These are phyloP conservation scores for Turritopsis dohrnii DNA, from an alignment of 30 jellyfish, hydroid and myxozoan species.

Conservation along the genomic window DNA sequence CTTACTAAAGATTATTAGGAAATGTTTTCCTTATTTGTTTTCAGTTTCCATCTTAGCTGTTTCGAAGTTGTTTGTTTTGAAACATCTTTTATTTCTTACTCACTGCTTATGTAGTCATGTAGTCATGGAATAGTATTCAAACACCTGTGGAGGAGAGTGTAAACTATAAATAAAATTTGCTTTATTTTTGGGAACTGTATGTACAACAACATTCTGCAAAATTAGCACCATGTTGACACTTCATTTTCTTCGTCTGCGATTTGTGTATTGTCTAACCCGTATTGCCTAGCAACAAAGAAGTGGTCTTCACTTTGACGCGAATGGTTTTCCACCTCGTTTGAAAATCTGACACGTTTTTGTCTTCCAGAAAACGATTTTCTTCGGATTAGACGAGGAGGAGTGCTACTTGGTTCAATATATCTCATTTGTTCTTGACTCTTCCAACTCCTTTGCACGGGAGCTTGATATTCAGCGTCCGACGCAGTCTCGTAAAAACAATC, in stretches of 20 bases:
- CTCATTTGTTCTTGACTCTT: neutral
- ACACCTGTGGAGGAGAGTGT: neutral
- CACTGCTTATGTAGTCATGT: too few relatives aligned
- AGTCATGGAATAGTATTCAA: too few relatives aligned
- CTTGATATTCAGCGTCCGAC: neutral
- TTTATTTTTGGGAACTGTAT: neutral
- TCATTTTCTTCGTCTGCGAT: constrained; percentile 8
- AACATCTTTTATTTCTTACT: too few relatives aligned
- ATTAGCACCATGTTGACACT: constrained; percentile 9
- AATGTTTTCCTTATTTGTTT: too few relatives aligned
- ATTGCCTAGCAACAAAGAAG: neutral
- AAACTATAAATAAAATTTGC: neutral
- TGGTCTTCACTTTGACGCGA: neutral
- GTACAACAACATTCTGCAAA: neutral
- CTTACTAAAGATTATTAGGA: too few relatives aligned
- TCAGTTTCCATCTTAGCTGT: too few relatives aligned
- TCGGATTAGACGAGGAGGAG: constrained; percentile 12
- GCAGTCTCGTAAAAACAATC: neutral
- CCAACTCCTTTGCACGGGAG: neutral
- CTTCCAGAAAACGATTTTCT: constrained; percentile 14
- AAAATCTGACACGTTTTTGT: constrained; percentile 8
- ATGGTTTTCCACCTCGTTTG: neutral
- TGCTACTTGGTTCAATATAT: neutral
- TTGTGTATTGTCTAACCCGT: neutral
- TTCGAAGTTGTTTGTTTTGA: too few relatives aligned